These are phyloP conservation scores for Cherax destructor DNA, from an alignment of 1,140 invertebrate genomes.

Conservation along the genomic window DNA sequence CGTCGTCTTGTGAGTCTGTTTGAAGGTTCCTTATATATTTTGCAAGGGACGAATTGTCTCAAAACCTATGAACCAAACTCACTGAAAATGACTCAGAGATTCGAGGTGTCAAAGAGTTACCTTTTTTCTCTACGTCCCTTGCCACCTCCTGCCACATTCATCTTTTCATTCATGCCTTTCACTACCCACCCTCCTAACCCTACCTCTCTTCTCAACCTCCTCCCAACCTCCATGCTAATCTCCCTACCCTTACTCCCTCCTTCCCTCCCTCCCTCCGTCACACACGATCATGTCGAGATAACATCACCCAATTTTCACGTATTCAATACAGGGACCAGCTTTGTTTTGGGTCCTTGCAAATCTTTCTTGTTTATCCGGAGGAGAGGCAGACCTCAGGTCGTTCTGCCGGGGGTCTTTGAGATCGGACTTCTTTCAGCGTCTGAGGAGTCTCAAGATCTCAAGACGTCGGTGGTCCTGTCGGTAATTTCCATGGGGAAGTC, in stretches of 20 bases:
- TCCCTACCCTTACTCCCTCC: background rate
- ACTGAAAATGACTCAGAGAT: background rate
- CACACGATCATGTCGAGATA: conserved; percentile 52
- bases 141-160: background rate
- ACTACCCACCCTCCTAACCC: background rate
- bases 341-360: conserved; percentile 63
- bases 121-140: background rate
- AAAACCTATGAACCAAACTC: background rate
- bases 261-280: conserved; percentile 22
- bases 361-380: conserved; percentile 56
- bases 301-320: conserved; percentile 65
- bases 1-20: background rate
- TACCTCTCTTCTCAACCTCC: background rate
- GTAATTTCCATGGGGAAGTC: no score
- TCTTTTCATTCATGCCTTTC: no score
- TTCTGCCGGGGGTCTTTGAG: background rate
- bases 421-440: no score
- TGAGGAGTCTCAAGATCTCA: no score
- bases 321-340: conserved; percentile 44
- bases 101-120: background rate
- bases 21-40: background rate
- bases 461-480: no score
- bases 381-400: background rate
- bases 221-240: background rate
- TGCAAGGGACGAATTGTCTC: background rate